A percentile compares a stretch with the other conserved stretches of the same genome.
Evolutionary conservation across 1,140 invertebrate genomes (phyloP).

Genomic region (Ips nitidus): DNA sequence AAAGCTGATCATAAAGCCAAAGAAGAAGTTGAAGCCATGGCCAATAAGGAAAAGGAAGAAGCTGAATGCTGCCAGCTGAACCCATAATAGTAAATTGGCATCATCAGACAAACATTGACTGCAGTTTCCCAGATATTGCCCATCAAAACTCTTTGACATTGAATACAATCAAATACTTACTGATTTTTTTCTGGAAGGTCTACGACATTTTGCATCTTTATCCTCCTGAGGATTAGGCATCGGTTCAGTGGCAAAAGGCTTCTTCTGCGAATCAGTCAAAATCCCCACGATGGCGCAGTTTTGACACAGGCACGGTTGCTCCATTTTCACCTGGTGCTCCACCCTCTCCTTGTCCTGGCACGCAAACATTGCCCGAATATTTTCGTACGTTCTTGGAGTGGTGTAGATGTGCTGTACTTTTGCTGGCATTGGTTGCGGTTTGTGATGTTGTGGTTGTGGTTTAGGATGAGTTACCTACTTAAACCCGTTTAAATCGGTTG

Average conservation of each 20-base stretch:
- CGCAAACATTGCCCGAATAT: conserved; percentile 35
- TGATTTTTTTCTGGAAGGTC: conserved; percentile 26
- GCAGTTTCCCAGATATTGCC: too few relatives aligned
- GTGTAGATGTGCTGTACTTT: conserved; percentile 39
- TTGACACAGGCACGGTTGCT: conserved; percentile 40
- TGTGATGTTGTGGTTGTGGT: background rate
- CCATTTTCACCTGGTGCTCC: conserved; percentile 16
- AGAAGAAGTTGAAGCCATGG: too few relatives aligned
- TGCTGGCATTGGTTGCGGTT: background rate
- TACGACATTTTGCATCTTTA: background rate
- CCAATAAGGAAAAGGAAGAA: too few relatives aligned
- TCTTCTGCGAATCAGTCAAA: conserved; percentile 42
- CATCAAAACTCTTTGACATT: background rate
- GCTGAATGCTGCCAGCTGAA: too few relatives aligned
- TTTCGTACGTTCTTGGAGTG: conserved; percentile 33
- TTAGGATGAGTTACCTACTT: background rate
- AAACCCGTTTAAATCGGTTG: background rate
- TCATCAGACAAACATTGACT: too few relatives aligned
- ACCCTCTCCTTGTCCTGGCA: conserved; percentile 31
- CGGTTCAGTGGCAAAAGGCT: conserved; percentile 36
- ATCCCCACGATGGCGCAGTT: conserved; percentile 43
- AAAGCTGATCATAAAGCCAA: too few relatives aligned
- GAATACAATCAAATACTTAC: background rate
- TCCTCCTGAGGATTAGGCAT: conserved; percentile 29
- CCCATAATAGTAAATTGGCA: too few relatives aligned